Evolutionary conservation across 2,888 invertebrate genomes (phyloP).

Genomic region (Electrophaes corylata): DNA sequence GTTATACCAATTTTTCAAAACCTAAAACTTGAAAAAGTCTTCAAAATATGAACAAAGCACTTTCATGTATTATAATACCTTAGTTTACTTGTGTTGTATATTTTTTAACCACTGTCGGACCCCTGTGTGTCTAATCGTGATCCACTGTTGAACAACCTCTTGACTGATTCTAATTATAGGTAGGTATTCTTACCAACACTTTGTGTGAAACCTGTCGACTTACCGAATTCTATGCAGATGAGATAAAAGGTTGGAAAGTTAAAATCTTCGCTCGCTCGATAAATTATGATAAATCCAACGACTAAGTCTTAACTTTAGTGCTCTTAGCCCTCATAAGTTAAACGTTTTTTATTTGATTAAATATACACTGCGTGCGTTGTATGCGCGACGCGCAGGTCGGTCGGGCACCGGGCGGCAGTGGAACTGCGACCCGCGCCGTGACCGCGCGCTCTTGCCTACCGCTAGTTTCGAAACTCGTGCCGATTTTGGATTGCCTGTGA

Average conservation of each 20-base stretch:
- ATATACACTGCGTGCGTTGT: conserved; percentile 38
- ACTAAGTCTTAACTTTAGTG: not conserved
- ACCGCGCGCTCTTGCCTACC: conserved; percentile 57
- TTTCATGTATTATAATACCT: no score
- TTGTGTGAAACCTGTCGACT: no score
- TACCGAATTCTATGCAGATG: no score
- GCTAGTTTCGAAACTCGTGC: conserved; percentile 41
- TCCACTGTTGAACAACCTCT: no score
- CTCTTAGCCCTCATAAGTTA: not conserved
- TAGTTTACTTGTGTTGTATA: no score
- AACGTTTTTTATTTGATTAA: conserved; percentile 1
- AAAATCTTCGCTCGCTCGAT: not conserved
- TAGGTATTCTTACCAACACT: no score
- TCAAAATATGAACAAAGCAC: no score
- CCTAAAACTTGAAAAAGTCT: no score
- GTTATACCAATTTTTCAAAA: not conserved
- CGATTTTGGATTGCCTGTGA: conserved; percentile 53
- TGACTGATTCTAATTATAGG: no score
- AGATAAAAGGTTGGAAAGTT: no score
- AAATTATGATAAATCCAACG: not conserved
- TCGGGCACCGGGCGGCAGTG: conserved; percentile 64
- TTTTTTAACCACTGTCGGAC: no score
- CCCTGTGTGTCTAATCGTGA: no score
- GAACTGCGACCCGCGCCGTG: conserved; percentile 64
- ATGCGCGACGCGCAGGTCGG: conserved; percentile 54